Evolutionary conservation across 1,140 invertebrate genomes (phyloP).

Genomic region (Pachyrhynchus sulphureomaculatus): DNA sequence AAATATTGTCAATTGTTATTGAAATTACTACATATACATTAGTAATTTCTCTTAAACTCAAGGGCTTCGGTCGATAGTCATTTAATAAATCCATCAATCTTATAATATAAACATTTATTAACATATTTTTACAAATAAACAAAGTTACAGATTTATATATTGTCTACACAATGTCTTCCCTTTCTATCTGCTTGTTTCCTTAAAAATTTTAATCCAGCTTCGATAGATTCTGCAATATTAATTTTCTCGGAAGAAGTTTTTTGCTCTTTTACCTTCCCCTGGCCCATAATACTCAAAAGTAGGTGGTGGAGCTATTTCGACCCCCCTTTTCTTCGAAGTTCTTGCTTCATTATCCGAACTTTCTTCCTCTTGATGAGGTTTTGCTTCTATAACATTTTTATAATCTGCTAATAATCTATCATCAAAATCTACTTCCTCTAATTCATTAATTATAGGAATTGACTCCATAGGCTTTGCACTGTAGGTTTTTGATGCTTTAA

Average conservation of each 20-base stretch:
- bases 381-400: constrained; percentile 30
- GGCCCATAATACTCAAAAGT: constrained; percentile 65
- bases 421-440: constrained; percentile 41
- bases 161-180: neutral
- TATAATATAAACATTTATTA: no score
- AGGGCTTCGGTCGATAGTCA: no score
- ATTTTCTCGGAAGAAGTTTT: constrained; percentile 40
- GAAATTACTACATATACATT: no score
- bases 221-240: constrained; percentile 63
- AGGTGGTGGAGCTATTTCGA: constrained; percentile 64
- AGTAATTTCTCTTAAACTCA: no score
- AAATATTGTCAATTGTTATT: no score
- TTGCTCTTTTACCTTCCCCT: constrained; percentile 47
- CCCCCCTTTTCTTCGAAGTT: constrained; percentile 40
- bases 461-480: constrained; percentile 35
- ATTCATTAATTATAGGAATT: constrained; percentile 55
- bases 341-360: constrained; percentile 2
- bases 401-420: constrained; percentile 26
- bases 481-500: neutral
- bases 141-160: neutral
- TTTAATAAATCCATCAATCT: no score
- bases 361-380: constrained; percentile 28
- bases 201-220: constrained; percentile 67
- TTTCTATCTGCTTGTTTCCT: constrained; percentile 62
- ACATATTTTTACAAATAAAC: no score